Conservation (phyloP, 1,140 invertebrate species). For the Rhyacophila brunnea region DNA sequence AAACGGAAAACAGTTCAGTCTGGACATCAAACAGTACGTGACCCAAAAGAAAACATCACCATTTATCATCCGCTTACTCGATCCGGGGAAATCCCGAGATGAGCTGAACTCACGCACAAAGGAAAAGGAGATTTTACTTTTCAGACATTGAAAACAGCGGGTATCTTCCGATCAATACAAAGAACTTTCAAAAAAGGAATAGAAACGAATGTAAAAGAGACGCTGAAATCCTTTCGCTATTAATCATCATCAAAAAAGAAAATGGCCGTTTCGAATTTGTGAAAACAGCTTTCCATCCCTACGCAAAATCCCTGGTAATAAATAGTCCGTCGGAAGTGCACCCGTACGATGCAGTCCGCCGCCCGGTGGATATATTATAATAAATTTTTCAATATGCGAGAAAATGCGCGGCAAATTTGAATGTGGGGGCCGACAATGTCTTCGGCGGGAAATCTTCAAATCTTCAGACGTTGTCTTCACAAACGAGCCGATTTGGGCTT, state of each 20-base stretch:
- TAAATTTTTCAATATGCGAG: constrained; percentile 4
- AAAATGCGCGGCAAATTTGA: constrained; percentile 1
- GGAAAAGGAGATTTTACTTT: not conserved
- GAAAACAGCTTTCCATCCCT: not conserved
- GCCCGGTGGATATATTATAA: not conserved
- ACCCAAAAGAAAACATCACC: constrained; percentile 3
- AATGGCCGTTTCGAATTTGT: not conserved
- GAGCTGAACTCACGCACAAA: not conserved
- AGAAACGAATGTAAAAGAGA: not conserved
- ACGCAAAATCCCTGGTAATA: not conserved
- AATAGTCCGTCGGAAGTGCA: not conserved
- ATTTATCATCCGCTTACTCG: constrained; percentile 1
- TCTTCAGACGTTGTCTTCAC: not conserved
- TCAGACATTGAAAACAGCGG: not conserved
- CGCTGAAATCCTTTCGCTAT: not conserved
- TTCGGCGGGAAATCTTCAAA: not conserved
- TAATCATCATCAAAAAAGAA: constrained; percentile 2
- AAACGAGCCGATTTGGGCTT: too few species aligned
- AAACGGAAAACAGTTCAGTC: constrained; percentile 1
- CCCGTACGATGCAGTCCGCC: not conserved
- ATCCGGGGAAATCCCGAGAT: not conserved
- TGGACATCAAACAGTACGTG: constrained; percentile 2
- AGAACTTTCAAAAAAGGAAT: not conserved
- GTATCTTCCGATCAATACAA: not conserved
- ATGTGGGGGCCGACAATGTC: not conserved